Percentiles rank a stretch among this genome's conserved stretches.
Evolutionary conservation across 2,888 invertebrate genomes (phyloP).

Genomic region (Toxonevra muliebris): DNA sequence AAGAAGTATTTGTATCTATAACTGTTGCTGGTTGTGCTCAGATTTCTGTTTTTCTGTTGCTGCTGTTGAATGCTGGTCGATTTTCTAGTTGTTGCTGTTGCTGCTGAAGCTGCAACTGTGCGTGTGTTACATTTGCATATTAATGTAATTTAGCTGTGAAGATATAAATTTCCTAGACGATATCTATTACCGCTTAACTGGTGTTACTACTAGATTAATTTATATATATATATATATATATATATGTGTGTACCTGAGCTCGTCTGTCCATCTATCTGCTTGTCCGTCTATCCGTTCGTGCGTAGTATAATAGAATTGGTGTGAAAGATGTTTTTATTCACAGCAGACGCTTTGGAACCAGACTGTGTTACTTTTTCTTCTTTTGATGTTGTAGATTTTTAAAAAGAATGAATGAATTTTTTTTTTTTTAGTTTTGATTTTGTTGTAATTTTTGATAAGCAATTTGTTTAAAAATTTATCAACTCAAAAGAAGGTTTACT

Average conservation of each 20-base stretch:
- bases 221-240: not conserved
- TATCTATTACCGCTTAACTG: conserved; percentile 57
- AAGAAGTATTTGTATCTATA: conserved; percentile 10
- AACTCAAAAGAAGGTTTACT: too few species aligned
- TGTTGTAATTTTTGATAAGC: conserved; percentile 17
- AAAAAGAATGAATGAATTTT: conserved; percentile 24
- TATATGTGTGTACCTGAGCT: not conserved
- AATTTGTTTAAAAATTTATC: conserved; percentile 20
- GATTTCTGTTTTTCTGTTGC: conserved; percentile 7
- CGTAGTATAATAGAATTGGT: too few species aligned
- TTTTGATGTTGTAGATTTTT: conserved; percentile 2
- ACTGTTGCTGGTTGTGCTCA: not conserved
- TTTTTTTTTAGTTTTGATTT: not conserved
- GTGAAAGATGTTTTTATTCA: too few species aligned
- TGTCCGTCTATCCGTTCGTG: too few species aligned
- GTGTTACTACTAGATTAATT: conserved; percentile 28
- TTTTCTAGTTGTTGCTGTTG: conserved; percentile 20
- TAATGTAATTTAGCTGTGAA: conserved; percentile 46
- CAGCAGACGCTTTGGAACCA: conserved; percentile 27
- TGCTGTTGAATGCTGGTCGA: conserved; percentile 16
- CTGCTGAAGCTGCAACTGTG: conserved; percentile 39
- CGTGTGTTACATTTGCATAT: conserved; percentile 44
- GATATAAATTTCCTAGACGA: conserved; percentile 53
- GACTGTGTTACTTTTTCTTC: conserved; percentile 9
- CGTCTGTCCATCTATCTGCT: not conserved